phyloP scores from a whole-genome alignment of 2,113 vertebrate species.

The Athene cunicularia region DNA sequence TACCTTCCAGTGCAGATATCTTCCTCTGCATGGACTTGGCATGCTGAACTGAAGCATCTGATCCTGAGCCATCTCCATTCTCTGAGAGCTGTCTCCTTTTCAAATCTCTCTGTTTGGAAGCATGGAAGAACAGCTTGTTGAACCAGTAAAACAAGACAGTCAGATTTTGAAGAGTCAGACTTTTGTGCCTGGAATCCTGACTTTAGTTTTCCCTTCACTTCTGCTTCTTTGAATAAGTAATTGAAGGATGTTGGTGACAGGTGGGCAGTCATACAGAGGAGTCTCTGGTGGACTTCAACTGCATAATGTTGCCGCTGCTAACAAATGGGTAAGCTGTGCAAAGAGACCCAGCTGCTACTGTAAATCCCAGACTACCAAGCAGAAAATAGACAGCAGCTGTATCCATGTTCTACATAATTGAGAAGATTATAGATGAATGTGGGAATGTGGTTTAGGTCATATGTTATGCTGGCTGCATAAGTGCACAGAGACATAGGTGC shows the following conservation, averaged over 20 bases:
- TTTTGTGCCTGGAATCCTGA: constrained; percentile 52
- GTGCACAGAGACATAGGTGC: constrained; percentile 88
- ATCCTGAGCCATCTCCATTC: constrained; percentile 37
- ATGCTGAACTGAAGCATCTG: constrained; percentile 64
- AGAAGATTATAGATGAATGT: constrained; percentile 87
- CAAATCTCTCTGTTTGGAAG: constrained; percentile 42
- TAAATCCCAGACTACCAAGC: constrained; percentile 87
- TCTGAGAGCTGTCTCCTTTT: constrained; percentile 22
- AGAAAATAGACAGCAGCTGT: constrained; percentile 86
- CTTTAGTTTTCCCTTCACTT: not conserved
- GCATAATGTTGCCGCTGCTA: constrained; percentile 76
- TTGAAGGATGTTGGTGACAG: not conserved
- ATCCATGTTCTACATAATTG: constrained; percentile 83
- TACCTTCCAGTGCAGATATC: not conserved
- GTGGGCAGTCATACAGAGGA: constrained; percentile 74
- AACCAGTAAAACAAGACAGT: constrained; percentile 3
- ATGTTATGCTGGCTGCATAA: constrained; percentile 85
- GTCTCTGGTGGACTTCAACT: constrained; percentile 80
- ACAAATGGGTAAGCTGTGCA: constrained; percentile 84
- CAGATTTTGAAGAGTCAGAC: constrained; percentile 31
- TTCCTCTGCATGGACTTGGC: not conserved
- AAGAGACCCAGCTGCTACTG: constrained; percentile 82
- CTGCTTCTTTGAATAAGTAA: not conserved
- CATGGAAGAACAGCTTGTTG: not conserved
- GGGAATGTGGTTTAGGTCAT: constrained; percentile 84